Evolutionary conservation across 2,888 invertebrate genomes (phyloP), one percentile per base, ranked within the genome.

Genomic region (Trimorus sp.): DNA sequence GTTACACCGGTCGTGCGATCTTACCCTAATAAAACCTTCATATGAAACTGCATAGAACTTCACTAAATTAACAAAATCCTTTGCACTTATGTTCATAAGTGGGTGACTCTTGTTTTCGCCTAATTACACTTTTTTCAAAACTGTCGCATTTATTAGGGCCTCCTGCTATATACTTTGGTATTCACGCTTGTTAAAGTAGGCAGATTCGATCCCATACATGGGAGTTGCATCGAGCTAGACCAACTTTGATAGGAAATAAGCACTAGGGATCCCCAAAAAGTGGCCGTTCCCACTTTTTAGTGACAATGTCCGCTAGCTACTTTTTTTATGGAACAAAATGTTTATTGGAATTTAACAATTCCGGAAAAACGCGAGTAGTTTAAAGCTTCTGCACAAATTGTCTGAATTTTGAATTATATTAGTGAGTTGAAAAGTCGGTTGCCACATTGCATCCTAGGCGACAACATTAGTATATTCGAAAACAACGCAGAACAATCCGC

Each of bases 151-250:
- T 42, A 71, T 70, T 80, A 70, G 70, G 75, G 80, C 77, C 79
- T 77, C 79, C 49, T 74, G 54, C 63, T 82, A 82, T 79, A 48
- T 76, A 70, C 82, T 82, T 79, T 82, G 79, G 79, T 76, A 79
- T 66, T 76, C 73, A 70, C 79, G 79, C 76, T 81, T 56, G 14
- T 69, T 51, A 51, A 74, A 71, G 40, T 68, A 79, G 76, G 75
- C 71, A 76, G 65, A 75, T 62, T 78, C 62, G 14, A 79, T 58
- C 42, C 58, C 48, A 63, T 73, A 54, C 69, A 79, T 42, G 58
- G 53, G 58, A 69, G 58, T 63, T 54, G 58, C 53, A 68, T 60
- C 56, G 66, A 68, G 15, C 26, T 73, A 73, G 16, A 77, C 42
- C 49, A 51, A 37, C 8, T 69, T 51, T 63, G 70, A 65, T 14